phyloP scores from a whole-genome alignment of 2,113 vertebrate genomes.

The Phoenicopterus ruber region DNA sequence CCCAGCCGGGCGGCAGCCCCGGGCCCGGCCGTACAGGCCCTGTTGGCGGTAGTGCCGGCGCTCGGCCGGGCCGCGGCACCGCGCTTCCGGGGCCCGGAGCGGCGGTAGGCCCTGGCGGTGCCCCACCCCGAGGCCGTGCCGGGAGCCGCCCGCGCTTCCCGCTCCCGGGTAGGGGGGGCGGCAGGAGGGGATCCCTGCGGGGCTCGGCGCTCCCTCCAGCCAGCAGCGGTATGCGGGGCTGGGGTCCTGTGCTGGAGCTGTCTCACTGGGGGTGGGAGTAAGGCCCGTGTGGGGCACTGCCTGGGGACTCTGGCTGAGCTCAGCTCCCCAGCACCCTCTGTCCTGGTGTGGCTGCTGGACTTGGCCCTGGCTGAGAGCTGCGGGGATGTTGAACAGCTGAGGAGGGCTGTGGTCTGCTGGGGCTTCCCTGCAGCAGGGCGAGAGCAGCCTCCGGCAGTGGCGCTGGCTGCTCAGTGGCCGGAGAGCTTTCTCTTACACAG shows the following conservation, averaged over 20 bases:
- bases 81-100: neutral
- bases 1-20: neutral
- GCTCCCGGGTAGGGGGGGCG: neutral
- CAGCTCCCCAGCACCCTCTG: neutral
- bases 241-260: neutral
- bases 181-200: neutral
- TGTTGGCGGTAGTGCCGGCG: neutral
- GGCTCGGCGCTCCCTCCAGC: neutral
- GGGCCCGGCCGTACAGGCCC: neutral
- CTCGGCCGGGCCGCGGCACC: neutral
- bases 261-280: too few relatives aligned
- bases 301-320: fast-evolving
- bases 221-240: neutral
- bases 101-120: neutral
- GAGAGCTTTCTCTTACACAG: neutral
- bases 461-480: fast-evolving
- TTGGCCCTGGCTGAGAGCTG: neutral
- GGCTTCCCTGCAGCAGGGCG: fast-evolving
- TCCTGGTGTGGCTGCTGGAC: neutral
- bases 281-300: neutral
- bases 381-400: fast-evolving
- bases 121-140: neutral
- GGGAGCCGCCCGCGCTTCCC: neutral
- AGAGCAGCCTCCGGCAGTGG: neutral
- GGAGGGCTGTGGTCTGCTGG: neutral